Evolutionary conservation across 2,113 vertebrate genomes (phyloP).

Genomic region (Nyctibius bracteatus): DNA sequence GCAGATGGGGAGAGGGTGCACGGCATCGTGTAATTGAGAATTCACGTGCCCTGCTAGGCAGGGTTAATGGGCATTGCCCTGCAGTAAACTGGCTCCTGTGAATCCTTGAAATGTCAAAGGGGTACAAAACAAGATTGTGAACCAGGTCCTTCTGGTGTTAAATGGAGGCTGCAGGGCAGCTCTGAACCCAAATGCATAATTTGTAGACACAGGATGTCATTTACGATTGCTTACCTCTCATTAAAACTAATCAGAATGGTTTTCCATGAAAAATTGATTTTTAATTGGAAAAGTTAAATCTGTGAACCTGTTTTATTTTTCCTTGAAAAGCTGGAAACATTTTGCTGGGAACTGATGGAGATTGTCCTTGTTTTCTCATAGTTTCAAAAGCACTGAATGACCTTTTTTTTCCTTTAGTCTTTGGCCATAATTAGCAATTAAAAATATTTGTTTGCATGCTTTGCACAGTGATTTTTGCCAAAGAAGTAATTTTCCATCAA

Average conservation of each 20-base stretch:
- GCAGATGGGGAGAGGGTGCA: background rate
- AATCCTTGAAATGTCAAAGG: slow-evolving; percentile 17
- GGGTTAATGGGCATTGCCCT: slow-evolving; percentile 48
- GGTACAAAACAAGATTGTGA: background rate
- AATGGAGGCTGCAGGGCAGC: slow-evolving; percentile 31
- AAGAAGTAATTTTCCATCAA: background rate
- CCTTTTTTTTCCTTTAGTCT: background rate
- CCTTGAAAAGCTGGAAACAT: background rate
- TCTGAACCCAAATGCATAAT: background rate
- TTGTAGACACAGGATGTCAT: slow-evolving; percentile 6
- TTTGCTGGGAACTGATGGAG: background rate
- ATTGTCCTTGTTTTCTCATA: background rate
- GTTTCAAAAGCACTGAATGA: background rate
- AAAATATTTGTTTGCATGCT: background rate
- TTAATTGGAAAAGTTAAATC: slow-evolving; percentile 33
- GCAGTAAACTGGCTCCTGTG: background rate
- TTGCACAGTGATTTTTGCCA: background rate
- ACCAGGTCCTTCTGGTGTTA: background rate
- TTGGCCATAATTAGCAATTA: background rate
- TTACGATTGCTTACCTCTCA: slow-evolving; percentile 2
- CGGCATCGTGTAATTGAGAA: background rate
- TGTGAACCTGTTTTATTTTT: background rate
- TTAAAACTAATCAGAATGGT: slow-evolving; percentile 6
- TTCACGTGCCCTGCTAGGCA: background rate
- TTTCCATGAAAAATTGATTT: slow-evolving; percentile 29